Conservation (phyloP, 2,888 invertebrate species). For the Plagodis pulveraria region DNA sequence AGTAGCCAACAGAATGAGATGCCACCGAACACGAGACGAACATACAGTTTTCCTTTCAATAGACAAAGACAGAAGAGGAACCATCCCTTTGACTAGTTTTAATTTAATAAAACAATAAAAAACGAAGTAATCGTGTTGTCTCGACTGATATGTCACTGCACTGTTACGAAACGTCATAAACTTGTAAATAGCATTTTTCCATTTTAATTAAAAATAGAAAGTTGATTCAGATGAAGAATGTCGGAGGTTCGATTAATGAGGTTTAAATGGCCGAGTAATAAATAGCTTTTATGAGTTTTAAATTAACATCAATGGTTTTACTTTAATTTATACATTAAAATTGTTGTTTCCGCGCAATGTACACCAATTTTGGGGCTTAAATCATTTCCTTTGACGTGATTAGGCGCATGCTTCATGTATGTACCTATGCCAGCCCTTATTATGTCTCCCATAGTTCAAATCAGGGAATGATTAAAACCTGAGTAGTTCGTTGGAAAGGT, state of each 20-base stretch:
- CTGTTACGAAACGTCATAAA: conserved; percentile 49
- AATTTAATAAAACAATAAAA: conserved; percentile 21
- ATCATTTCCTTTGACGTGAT: conserved; percentile 10
- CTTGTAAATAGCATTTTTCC: conserved; percentile 39
- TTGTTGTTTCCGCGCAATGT: conserved; percentile 6
- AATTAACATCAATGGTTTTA: conserved; percentile 34
- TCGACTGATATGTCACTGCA: conserved; percentile 51
- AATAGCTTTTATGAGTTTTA: conserved; percentile 37
- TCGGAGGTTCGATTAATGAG: conserved; percentile 37
- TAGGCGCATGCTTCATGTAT: conserved; percentile 1
- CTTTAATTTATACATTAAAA: conserved; percentile 20
- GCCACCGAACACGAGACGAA: conserved; percentile 51
- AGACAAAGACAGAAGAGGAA: conserved; percentile 56
- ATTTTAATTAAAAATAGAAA: conserved; percentile 46
- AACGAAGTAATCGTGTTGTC: conserved; percentile 41
- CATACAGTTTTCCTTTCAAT: conserved; percentile 36
- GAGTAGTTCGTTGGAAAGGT: too few relatives aligned
- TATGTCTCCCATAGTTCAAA: too few relatives aligned
- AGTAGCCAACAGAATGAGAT: conserved; percentile 60
- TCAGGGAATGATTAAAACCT: too few relatives aligned
- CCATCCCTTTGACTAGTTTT: conserved; percentile 51
- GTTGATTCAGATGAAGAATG: conserved; percentile 36
- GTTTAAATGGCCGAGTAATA: conserved; percentile 36
- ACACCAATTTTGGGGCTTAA: conserved; percentile 15
- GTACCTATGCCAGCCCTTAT: too few relatives aligned